Percentiles rank a stretch among this genome's conserved stretches.
phyloP scores from a whole-genome alignment of 2,888 invertebrate genomes.

The Selenia dentaria region DNA sequence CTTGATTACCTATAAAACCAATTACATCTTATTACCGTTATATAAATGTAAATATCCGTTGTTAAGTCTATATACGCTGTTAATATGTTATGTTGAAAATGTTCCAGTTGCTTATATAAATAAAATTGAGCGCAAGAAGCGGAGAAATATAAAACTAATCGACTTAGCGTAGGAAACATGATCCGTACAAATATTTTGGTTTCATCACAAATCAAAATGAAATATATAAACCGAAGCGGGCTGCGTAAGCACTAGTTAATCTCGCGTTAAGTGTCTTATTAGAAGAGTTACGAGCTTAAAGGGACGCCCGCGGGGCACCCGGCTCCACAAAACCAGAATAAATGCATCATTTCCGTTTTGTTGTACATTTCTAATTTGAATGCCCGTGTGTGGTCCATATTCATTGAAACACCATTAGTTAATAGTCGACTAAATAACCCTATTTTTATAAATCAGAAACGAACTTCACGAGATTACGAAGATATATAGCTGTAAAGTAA shows the following conservation, averaged over 20 bases:
- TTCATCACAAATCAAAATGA: constrained; percentile 74
- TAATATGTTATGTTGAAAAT: constrained; percentile 31
- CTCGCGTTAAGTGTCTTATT: constrained; percentile 75
- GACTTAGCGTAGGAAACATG: constrained; percentile 55
- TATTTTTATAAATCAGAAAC: constrained; percentile 59
- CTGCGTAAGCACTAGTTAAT: constrained; percentile 69
- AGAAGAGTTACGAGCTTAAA: constrained; percentile 75
- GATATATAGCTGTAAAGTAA: constrained; percentile 44
- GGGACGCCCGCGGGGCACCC: constrained; percentile 71
- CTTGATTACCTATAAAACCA: constrained; percentile 58
- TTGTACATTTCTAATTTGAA: constrained; percentile 74
- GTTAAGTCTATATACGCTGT: constrained; percentile 30
- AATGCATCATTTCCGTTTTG: constrained; percentile 78
- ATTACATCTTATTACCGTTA: constrained; percentile 54
- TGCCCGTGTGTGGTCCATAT: constrained; percentile 74
- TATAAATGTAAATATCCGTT: constrained; percentile 34
- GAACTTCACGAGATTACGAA: constrained; percentile 44
- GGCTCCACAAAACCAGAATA: constrained; percentile 65
- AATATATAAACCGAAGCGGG: constrained; percentile 67
- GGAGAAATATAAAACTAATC: constrained; percentile 61
- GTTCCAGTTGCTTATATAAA: constrained; percentile 32
- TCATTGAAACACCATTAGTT: constrained; percentile 60
- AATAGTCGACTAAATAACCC: constrained; percentile 52
- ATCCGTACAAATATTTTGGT: constrained; percentile 53
- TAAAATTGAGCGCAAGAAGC: constrained; percentile 40